phyloP scores from a whole-genome alignment of 2,888 invertebrate genomes.

The Thysanoteuthis rhombus region DNA sequence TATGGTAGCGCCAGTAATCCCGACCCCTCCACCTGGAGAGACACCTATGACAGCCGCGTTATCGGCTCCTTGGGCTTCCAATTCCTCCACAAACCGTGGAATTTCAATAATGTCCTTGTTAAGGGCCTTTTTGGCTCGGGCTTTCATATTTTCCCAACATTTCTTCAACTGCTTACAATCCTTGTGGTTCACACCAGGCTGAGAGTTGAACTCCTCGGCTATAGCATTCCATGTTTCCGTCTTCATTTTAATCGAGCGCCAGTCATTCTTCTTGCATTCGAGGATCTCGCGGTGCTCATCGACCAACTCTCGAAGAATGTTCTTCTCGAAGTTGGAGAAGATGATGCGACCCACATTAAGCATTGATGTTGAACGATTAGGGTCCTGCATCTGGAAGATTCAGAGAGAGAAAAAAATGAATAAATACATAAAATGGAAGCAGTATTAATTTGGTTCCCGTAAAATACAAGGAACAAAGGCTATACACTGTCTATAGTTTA shows the following conservation, averaged over 20 bases:
- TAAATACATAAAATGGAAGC: no score
- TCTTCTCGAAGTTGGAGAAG: constrained; percentile 30
- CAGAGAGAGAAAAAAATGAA: not conserved
- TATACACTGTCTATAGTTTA: no score
- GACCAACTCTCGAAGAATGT: constrained; percentile 23
- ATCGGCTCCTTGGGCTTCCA: not conserved
- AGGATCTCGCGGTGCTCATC: constrained; percentile 25
- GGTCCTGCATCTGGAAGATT: not conserved
- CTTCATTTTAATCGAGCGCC: constrained; percentile 22
- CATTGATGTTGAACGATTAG: not conserved
- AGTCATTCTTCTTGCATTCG: constrained; percentile 26
- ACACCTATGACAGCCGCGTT: not conserved
- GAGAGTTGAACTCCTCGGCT: constrained; percentile 30
- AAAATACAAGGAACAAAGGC: no score
- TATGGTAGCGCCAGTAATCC: not conserved
- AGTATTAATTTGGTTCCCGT: no score
- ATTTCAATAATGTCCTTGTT: constrained; percentile 26
- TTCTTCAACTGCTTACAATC: constrained; percentile 25
- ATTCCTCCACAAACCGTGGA: constrained; percentile 13
- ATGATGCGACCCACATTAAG: constrained; percentile 19
- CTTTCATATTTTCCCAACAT: constrained; percentile 33
- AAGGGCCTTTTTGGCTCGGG: constrained; percentile 13
- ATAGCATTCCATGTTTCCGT: constrained; percentile 12
- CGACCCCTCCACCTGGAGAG: not conserved
- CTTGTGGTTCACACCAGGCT: not conserved